phyloP scores from a whole-genome alignment of 2,888 invertebrate genomes.

The Apodemia mormo region DNA sequence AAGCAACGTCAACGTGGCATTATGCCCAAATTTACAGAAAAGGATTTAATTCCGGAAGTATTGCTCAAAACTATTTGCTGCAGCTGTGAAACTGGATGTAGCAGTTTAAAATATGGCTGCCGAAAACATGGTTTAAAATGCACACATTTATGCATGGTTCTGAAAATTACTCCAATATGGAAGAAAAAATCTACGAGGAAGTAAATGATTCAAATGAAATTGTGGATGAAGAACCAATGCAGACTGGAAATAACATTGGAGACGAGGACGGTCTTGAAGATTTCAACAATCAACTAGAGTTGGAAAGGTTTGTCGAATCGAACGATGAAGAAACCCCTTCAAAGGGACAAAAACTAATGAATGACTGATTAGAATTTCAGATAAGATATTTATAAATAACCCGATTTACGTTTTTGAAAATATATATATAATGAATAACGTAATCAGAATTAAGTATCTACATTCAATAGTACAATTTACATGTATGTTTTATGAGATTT shows the following conservation, averaged over 20 bases:
- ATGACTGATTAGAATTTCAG: too few relatives aligned
- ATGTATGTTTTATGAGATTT: too few relatives aligned
- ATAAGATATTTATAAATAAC: too few relatives aligned
- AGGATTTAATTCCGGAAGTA: slow-evolving; percentile 36
- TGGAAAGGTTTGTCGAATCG: slow-evolving; percentile 37
- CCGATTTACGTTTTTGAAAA: too few relatives aligned
- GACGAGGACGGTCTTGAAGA: slow-evolving; percentile 36
- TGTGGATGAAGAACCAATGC: too few relatives aligned
- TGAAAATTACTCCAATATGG: slow-evolving; percentile 33
- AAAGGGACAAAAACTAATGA: slow-evolving; percentile 40
- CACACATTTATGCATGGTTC: slow-evolving; percentile 36
- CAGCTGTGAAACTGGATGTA: slow-evolving; percentile 39
- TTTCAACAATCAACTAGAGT: slow-evolving; percentile 39
- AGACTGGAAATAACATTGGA: slow-evolving; percentile 38
- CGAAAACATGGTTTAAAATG: too few relatives aligned
- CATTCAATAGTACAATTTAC: too few relatives aligned
- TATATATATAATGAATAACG: too few relatives aligned
- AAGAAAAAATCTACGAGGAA: slow-evolving; percentile 34
- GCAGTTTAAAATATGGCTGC: slow-evolving; percentile 39
- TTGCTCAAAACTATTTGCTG: slow-evolving; percentile 40
- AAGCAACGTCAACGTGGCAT: slow-evolving; percentile 9
- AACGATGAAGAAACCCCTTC: slow-evolving; percentile 39
- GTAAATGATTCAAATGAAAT: slow-evolving; percentile 35
- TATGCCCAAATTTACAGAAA: slow-evolving; percentile 18
- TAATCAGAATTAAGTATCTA: too few relatives aligned